These are phyloP conservation scores for Synergus itoensis DNA, from an alignment of 2,888 invertebrate species.

Conservation along the genomic window DNA sequence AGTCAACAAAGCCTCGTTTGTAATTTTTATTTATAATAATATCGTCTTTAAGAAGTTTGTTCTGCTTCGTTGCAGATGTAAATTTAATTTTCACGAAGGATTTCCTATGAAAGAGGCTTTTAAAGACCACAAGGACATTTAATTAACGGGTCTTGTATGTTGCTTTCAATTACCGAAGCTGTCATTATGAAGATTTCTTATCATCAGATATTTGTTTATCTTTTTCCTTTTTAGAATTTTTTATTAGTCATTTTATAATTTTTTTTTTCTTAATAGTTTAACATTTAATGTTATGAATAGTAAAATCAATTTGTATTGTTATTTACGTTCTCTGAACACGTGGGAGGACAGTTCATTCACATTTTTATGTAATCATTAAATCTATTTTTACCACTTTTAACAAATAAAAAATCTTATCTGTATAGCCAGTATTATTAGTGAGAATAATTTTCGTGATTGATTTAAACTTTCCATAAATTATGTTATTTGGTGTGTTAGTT, in stretches of 20 bases:
- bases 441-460: not conserved
- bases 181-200: not conserved
- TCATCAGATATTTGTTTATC: not conserved
- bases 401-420: not conserved
- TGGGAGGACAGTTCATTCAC: slow-evolving; percentile 8
- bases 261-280: not conserved
- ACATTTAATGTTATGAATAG: not conserved
- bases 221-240: not conserved
- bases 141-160: not conserved
- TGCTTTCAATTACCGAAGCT: not conserved
- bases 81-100: not conserved
- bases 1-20: not conserved
- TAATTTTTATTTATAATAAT: slow-evolving; percentile 8
- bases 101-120: not conserved
- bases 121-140: not conserved
- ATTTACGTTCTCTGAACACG: slow-evolving; percentile 5
- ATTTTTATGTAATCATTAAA: not conserved
- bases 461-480: not conserved
- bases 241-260: not conserved
- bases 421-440: not conserved
- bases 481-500: not conserved
- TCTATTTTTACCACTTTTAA: slow-evolving; percentile 3
- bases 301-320: not conserved
- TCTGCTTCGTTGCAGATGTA: not conserved
- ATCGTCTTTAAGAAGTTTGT: not conserved